Base-by-base conservation (phyloP, 2,797 vertebrate genomes). In the Meriones psammophilus region DNA sequence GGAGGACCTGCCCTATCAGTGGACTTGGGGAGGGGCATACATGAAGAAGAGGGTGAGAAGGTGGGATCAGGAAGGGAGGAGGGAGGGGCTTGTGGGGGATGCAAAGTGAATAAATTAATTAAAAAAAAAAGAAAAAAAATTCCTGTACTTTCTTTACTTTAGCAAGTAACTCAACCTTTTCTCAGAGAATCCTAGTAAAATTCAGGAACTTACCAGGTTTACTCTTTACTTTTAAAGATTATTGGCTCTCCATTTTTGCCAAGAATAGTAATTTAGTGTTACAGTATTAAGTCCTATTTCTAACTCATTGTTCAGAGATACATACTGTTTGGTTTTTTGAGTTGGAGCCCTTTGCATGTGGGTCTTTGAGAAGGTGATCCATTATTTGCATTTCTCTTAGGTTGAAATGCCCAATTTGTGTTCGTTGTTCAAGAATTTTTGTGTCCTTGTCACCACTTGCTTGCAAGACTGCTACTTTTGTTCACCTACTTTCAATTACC, bases 171-270 rank as follows among this genome's bases (percentile, higher is more conserved):
- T 94, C 86, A 62, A 58, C 22, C 13, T 28, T 50, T 89, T 91
- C 26, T 76, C 30, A 62, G 18, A 36, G 92, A 84, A 39, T 93
- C 18, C 87, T 89, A 50, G 78, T 83, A 66, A 94, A 84, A 66
- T 80, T 80, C 71, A 87, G 12, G 83, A 77, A 89, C 5, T 69
- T 89, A 46, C 88, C 15, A 76, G 46, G 71, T 88, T 94, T 94
- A 64, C 46, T 20, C 24, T 18, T 71, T 5, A 66, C 24, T 39
- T 79, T 54, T 66, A 88, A 39, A 10, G 74, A 68, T 71, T 58
- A 10, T 74, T 5, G 9, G 5, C 3, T 56, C 10, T 68, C 13
- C 24, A 26, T 88, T 89, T 12, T 73, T 39, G 73, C 50, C 39
- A n/a, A 73, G 33, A 50, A 2, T 50, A 68, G 1, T 77, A 71